Percentiles rank a stretch among this genome's conserved stretches.
These are phyloP conservation scores for Pedetes capensis DNA, from an alignment of 2,113 vertebrate species.

Conservation along the genomic window DNA sequence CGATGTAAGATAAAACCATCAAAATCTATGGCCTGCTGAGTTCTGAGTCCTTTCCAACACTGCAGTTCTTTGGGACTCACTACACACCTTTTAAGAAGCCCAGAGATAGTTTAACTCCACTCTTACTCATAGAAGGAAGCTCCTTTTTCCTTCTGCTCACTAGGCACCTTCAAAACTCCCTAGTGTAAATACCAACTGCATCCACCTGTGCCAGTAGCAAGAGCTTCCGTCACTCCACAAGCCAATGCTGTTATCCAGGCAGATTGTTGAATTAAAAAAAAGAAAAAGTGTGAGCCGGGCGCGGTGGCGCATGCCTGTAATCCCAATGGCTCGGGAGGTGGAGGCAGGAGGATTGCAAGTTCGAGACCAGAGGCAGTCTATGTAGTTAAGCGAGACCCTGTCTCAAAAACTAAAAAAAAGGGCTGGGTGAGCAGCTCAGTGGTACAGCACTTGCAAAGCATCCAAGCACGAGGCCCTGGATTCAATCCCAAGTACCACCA, in stretches of 20 bases:
- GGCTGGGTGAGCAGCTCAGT: no score
- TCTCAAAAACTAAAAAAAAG: no score
- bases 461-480: no score
- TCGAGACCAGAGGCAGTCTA: no score
- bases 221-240: background rate
- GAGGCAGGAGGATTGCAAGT: no score
- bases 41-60: background rate
- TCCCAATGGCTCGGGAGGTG: no score
- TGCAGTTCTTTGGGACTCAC: background rate
- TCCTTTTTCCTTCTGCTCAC: background rate
- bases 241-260: background rate
- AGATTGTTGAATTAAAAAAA: background rate
- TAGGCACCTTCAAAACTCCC: slow-evolving; percentile 42
- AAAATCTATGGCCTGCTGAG: background rate
- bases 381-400: no score
- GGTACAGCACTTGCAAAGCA: no score
- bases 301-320: no score
- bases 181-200: background rate
- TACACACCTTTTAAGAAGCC: background rate
- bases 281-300: no score
- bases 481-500: no score
- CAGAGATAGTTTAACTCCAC: background rate
- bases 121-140: slow-evolving; percentile 17
- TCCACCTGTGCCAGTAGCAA: background rate
- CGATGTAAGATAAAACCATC: slow-evolving; percentile 22